Conservation (phyloP, 2,888 invertebrate genomes). For the Standfussiana lucernea region DNA sequence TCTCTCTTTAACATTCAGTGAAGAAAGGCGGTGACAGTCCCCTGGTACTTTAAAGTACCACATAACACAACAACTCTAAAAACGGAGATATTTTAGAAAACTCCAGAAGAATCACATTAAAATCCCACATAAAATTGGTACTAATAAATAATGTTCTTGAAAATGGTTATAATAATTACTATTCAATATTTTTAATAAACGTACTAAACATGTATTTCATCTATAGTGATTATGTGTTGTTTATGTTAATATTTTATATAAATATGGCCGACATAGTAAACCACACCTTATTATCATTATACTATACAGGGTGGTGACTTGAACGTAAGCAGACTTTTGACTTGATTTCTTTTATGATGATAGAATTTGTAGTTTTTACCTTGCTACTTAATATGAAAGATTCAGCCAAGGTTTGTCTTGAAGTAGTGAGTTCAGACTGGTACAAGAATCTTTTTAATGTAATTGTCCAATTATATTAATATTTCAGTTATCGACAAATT, state of each 20-base stretch:
- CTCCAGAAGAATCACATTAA: slow-evolving; percentile 29
- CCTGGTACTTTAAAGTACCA: slow-evolving; percentile 41
- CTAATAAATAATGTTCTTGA: slow-evolving; percentile 49
- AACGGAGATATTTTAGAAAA: slow-evolving; percentile 29
- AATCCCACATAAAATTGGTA: slow-evolving; percentile 50
- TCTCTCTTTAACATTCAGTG: background rate
- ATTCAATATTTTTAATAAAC: slow-evolving; percentile 48
- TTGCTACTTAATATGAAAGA: background rate
- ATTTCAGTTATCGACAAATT: background rate
- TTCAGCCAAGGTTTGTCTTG: background rate
- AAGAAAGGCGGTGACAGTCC: background rate
- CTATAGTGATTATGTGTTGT: slow-evolving; percentile 47
- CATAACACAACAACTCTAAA: slow-evolving; percentile 37
- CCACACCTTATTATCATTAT: slow-evolving; percentile 21
- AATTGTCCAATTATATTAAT: background rate
- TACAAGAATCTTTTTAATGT: background rate
- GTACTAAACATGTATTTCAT: slow-evolving; percentile 40
- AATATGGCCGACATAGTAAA: slow-evolving; percentile 41
- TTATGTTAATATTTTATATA: slow-evolving; percentile 40
- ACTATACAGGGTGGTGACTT: slow-evolving; percentile 23
- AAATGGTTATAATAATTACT: slow-evolving; percentile 32
- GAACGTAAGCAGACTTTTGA: background rate
- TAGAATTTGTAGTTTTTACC: background rate
- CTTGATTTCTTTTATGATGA: background rate
- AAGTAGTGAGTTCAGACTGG: background rate